Percentiles rank a stretch among this genome's conserved stretches.
Conservation (phyloP, 2,797 vertebrate genomes). For the Luscinia megarhynchos region DNA sequence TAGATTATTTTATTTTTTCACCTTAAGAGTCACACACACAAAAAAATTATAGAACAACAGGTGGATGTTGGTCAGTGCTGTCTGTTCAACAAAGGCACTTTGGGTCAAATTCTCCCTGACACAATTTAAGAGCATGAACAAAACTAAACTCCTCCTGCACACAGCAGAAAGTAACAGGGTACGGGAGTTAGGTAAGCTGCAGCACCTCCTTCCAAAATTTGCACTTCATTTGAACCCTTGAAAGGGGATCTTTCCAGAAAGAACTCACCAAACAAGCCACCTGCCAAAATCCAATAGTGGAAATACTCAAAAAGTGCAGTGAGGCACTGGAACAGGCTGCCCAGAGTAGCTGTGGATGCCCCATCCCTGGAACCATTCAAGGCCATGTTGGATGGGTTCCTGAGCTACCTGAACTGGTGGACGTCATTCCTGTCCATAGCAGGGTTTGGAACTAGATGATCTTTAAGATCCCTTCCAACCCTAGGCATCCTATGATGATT, state of each 20-base stretch:
- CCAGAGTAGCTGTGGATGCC: background rate
- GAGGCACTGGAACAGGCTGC: background rate
- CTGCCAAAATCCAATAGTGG: background rate
- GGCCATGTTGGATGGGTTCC: background rate
- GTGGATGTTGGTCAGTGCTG: background rate
- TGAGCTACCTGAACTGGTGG: background rate
- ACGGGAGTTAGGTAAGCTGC: background rate
- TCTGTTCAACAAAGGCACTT: background rate
- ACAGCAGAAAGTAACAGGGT: background rate
- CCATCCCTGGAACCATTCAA: background rate
- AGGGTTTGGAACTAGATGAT: background rate
- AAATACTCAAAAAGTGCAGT: background rate
- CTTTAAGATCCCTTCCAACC: background rate
- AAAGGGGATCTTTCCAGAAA: background rate
- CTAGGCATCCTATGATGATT: background rate
- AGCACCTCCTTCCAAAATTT: background rate
- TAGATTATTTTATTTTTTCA: background rate
- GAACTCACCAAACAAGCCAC: background rate
- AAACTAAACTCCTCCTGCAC: background rate
- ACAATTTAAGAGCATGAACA: background rate
- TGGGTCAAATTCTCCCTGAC: background rate
- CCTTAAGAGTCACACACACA: background rate
- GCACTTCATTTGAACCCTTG: background rate
- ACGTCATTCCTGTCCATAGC: background rate
- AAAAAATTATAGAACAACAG: accelerated